These are phyloP conservation scores for Scrobipalpa atriplicella DNA, from an alignment of 2,888 invertebrate species.

Conservation along the genomic window DNA sequence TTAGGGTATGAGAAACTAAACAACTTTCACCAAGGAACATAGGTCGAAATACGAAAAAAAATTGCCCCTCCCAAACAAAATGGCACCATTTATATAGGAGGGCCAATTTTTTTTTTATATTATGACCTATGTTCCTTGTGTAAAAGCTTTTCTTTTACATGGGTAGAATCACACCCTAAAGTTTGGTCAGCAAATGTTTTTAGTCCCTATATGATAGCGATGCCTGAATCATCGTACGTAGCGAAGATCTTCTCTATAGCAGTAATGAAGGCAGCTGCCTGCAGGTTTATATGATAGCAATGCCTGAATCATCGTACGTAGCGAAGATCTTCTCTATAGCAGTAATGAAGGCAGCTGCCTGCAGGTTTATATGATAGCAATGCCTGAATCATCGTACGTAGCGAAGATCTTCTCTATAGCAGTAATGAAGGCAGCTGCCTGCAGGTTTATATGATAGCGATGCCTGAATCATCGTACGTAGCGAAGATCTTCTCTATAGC, in stretches of 20 bases:
- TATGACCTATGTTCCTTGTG: not conserved
- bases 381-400: constrained; percentile 96
- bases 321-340: constrained; percentile 98
- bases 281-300: constrained; percentile 91
- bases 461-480: constrained; percentile 96
- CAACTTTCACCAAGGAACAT: constrained; percentile 7
- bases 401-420: constrained; percentile 98
- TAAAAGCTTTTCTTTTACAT: not conserved
- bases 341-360: constrained; percentile 98
- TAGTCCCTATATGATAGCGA: constrained; percentile 53
- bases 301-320: constrained; percentile 96
- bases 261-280: constrained; percentile 98
- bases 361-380: constrained; percentile 91
- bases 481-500: constrained; percentile 98
- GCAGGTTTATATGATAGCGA: constrained; percentile 91
- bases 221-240: constrained; percentile 96
- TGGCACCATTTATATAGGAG: not conserved
- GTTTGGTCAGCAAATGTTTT: not conserved
- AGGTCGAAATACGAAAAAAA: constrained; percentile 3
- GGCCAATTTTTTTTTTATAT: constrained; percentile 21
- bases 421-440: constrained; percentile 98
- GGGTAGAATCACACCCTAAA: too few relatives aligned
- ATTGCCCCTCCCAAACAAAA: not conserved
- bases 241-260: constrained; percentile 98
- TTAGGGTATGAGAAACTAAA: not conserved